These are phyloP conservation scores for Torymus aiolomorphi DNA, from an alignment of 2,888 invertebrate genomes.

Conservation along the genomic window DNA sequence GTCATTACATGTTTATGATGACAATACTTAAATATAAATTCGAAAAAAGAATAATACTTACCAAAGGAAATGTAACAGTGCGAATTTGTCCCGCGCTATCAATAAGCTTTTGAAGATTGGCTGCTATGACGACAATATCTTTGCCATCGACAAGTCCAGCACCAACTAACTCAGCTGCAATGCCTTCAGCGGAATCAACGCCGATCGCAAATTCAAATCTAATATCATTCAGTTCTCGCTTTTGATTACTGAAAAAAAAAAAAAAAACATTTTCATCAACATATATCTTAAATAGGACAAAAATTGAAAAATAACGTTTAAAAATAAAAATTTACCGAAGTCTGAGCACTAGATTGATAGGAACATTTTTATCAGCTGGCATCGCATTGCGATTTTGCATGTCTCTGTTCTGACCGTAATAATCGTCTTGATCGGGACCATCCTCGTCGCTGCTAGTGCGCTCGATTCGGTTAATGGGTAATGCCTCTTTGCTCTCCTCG, in stretches of 20 bases:
- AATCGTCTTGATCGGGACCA: slow-evolving; percentile 69
- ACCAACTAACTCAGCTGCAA: slow-evolving; percentile 94
- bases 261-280: neutral
- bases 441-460: slow-evolving; percentile 75
- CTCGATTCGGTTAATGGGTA: slow-evolving; percentile 76
- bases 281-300: too few species aligned
- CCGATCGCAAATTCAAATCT: slow-evolving; percentile 96
- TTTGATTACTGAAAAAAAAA: slow-evolving; percentile 83
- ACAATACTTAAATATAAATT: neutral
- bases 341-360: slow-evolving; percentile 90
- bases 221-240: slow-evolving; percentile 96
- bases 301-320: slow-evolving; percentile 2
- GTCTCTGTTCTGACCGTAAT: slow-evolving; percentile 70
- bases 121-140: slow-evolving; percentile 94
- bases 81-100: slow-evolving; percentile 82
- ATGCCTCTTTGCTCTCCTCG: slow-evolving; percentile 75
- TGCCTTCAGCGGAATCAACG: slow-evolving; percentile 93
- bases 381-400: slow-evolving; percentile 67
- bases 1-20: neutral
- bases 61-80: slow-evolving; percentile 92
- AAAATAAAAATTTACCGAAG: slow-evolving; percentile 81
- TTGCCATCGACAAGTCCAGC: slow-evolving; percentile 95
- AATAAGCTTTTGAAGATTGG: slow-evolving; percentile 93
- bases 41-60: slow-evolving; percentile 74
- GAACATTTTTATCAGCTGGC: slow-evolving; percentile 72